phyloP scores from a whole-genome alignment of 2,797 vertebrate species.

The Ptychadena robeensis region DNA sequence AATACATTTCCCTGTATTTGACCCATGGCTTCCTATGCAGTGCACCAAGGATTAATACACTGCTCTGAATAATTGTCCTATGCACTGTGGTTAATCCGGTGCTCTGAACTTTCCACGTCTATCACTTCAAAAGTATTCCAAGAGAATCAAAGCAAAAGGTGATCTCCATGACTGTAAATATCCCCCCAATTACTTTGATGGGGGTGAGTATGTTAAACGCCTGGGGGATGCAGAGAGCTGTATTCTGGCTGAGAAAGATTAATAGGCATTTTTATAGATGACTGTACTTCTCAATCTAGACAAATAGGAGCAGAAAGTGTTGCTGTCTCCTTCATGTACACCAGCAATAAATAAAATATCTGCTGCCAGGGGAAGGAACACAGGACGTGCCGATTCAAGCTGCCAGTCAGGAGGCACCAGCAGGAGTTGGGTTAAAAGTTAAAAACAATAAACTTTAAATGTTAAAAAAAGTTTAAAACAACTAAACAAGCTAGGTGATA shows the following conservation, averaged over 20 bases:
- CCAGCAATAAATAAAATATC: conserved; percentile 54
- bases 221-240: conserved; percentile 18
- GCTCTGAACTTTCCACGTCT: not conserved
- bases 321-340: conserved; percentile 43
- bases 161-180: conserved; percentile 49
- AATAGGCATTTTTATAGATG: conserved; percentile 59
- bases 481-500: not conserved
- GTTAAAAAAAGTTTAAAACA: not conserved
- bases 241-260: conserved; percentile 40
- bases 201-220: conserved; percentile 38
- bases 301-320: conserved; percentile 50
- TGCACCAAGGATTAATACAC: not conserved
- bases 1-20: not conserved
- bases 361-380: conserved; percentile 11
- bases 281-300: conserved; percentile 48
- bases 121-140: not conserved
- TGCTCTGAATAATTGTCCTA: not conserved
- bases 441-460: no score
- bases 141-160: conserved; percentile 34
- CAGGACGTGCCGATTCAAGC: conserved; percentile 4
- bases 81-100: not conserved
- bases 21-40: not conserved
- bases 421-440: not conserved
- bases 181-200: conserved; percentile 54
- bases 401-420: not conserved